A percentile compares a stretch with the other conserved stretches of the same genome.
These are phyloP conservation scores for Drosophila repleta DNA, from an alignment of 1,140 invertebrate species.

Conservation along the genomic window DNA sequence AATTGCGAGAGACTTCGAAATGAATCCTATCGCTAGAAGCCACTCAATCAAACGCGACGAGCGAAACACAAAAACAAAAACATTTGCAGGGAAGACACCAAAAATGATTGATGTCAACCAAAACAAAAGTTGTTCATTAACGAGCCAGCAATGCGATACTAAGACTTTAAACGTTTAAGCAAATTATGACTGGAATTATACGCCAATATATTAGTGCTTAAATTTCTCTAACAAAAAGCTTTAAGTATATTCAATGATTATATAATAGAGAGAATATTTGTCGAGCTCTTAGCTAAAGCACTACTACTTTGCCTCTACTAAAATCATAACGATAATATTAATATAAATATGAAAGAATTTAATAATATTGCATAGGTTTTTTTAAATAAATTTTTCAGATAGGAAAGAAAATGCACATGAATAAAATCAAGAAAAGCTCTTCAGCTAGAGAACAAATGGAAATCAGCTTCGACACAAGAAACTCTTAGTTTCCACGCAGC, in stretches of 20 bases:
- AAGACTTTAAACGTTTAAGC: slow-evolving; percentile 1
- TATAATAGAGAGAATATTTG: too few species aligned
- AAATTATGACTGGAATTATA: neutral
- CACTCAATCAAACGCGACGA: slow-evolving; percentile 22
- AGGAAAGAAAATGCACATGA: too few species aligned
- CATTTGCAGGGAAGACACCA: slow-evolving; percentile 11
- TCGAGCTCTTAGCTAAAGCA: too few species aligned
- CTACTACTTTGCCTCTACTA: too few species aligned
- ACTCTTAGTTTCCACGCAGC: slow-evolving; percentile 9
- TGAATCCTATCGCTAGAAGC: slow-evolving; percentile 19
- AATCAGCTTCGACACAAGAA: too few species aligned
- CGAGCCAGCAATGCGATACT: slow-evolving; percentile 10
- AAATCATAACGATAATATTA: neutral
- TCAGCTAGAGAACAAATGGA: too few species aligned
- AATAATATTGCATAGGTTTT: neutral
- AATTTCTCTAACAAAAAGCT: too few species aligned
- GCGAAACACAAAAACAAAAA: neutral
- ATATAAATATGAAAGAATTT: neutral
- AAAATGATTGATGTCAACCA: slow-evolving; percentile 42
- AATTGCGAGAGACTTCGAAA: slow-evolving; percentile 33
- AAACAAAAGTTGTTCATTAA: slow-evolving; percentile 23
- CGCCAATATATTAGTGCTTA: too few species aligned
- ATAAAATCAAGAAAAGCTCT: too few species aligned
- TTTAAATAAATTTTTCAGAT: too few species aligned
- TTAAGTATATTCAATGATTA: too few species aligned